Percentiles rank a stretch among this genome's conserved stretches.
Evolutionary conservation across 2,113 vertebrate species (phyloP).

Genomic region (Speoplatyrhinus poulsoni): DNA sequence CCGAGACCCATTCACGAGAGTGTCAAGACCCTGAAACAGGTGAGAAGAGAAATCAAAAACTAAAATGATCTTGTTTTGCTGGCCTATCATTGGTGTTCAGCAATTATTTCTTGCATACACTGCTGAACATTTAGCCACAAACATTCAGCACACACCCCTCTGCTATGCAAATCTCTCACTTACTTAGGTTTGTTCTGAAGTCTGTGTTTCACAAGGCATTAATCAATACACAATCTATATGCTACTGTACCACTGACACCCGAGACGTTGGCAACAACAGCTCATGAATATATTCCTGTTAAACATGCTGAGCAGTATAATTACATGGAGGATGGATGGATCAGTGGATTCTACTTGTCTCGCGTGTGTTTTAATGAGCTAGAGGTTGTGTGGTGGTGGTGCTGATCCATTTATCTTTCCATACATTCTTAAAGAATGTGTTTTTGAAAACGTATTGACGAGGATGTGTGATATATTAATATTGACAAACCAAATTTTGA

Average conservation of each 20-base stretch:
- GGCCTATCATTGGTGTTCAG: no score
- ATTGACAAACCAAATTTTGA: no score
- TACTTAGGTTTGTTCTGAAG: not conserved
- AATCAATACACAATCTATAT: slow-evolving; percentile 21
- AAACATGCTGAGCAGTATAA: not conserved
- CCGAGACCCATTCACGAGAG: slow-evolving; percentile 96
- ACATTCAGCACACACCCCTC: not conserved
- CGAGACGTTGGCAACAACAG: not conserved
- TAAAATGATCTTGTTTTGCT: no score
- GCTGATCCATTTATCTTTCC: no score
- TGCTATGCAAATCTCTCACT: not conserved
- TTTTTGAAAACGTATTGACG: no score
- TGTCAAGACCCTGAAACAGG: slow-evolving; percentile 97
- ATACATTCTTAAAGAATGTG: no score
- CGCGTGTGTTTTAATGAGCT: not conserved
- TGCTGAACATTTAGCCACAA: not conserved
- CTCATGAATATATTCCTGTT: slow-evolving; percentile 15
- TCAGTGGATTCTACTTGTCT: not conserved
- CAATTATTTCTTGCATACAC: not conserved
- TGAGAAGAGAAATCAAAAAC: slow-evolving; percentile 50
- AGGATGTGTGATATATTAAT: no score
- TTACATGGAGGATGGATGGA: slow-evolving; percentile 16
- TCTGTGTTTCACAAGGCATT: not conserved
- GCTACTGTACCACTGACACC: slow-evolving; percentile 8
- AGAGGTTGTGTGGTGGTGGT: no score